phyloP scores from a whole-genome alignment of 1,140 invertebrate genomes.

The Colletes latitarsis region DNA sequence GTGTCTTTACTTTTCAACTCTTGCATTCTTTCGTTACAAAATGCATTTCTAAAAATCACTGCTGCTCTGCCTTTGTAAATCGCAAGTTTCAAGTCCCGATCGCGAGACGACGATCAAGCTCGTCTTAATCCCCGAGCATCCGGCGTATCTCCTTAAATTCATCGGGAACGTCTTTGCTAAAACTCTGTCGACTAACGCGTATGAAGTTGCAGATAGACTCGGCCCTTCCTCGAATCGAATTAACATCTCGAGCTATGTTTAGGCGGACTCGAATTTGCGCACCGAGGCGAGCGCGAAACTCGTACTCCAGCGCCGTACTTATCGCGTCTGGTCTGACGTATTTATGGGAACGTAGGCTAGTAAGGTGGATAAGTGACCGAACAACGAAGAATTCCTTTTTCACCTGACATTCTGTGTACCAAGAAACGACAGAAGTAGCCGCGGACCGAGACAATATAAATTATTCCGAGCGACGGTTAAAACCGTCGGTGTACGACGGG shows the following conservation, averaged over 20 bases:
- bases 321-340: neutral
- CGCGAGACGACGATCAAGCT: too few relatives aligned
- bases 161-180: neutral
- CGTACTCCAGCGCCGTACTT: neutral
- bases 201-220: neutral
- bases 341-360: neutral
- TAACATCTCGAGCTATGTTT: constrained; percentile 12
- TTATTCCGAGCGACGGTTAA: neutral
- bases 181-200: neutral
- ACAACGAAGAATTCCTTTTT: neutral
- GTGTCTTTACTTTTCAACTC: too few relatives aligned
- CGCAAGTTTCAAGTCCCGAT: too few relatives aligned
- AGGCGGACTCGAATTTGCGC: neutral
- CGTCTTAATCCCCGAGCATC: neutral
- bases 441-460: neutral
- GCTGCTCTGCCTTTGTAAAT: too few relatives aligned
- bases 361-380: neutral
- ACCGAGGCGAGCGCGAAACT: neutral
- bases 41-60: too few relatives aligned
- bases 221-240: constrained; percentile 4
- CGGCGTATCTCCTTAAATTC: neutral
- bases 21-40: too few relatives aligned
- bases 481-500: too few relatives aligned
- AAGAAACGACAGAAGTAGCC: neutral
- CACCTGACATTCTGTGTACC: neutral